Evolutionary conservation across 2,888 invertebrate genomes (phyloP), one percentile per base, ranked within the genome.

Genomic region (Sicus ferrugineus): DNA sequence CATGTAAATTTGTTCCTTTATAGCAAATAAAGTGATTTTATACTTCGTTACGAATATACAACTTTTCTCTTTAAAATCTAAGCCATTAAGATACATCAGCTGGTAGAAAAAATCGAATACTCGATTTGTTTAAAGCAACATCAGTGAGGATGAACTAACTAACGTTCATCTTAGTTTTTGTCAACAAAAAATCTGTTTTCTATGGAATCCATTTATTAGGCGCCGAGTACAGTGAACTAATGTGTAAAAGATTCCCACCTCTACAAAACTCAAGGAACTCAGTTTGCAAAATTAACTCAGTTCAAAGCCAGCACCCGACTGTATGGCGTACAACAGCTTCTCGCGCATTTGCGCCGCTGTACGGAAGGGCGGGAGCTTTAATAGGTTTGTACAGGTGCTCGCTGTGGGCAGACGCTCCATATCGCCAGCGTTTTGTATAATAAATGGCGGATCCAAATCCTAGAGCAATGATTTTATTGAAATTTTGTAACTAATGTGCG

Each of bases 381-480:
- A 88, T 73, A 99, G 89, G 88, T 99, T 98, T 92, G 99, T 95
- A 83, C 98, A 99, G 4, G 99, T 99, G 84, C 96, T 96, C 9
- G 98, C 95, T 14, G 98, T 96, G 0, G 98, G 98, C 80, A 99
- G 89, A 16, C 97, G 90, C 83, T 96, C 95, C 75, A 94, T 92
- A 61, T 90, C 90, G 14, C 96, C 97, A 68, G 95, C 95, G 72
- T 94, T 93, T 81, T 98, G 97, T 80, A 99, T 96, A 82, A 96
- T 96, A 86, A 99, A 97, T 2, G 96, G 93, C 14, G 99, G 98
- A 85, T 95, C 94, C 73, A 98, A 86, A 83, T 98, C 97, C 94
- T 97, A 79, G 59, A 76, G 48, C 38, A 52, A 38, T 42, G 21
- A 23, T 19, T 2, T 16, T 61, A 6, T 42, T 7, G 21, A 61